Percentiles rank a stretch among this genome's conserved stretches.
These are phyloP conservation scores for Gibbula magus DNA, from an alignment of 2,888 invertebrate species.

Conservation along the genomic window DNA sequence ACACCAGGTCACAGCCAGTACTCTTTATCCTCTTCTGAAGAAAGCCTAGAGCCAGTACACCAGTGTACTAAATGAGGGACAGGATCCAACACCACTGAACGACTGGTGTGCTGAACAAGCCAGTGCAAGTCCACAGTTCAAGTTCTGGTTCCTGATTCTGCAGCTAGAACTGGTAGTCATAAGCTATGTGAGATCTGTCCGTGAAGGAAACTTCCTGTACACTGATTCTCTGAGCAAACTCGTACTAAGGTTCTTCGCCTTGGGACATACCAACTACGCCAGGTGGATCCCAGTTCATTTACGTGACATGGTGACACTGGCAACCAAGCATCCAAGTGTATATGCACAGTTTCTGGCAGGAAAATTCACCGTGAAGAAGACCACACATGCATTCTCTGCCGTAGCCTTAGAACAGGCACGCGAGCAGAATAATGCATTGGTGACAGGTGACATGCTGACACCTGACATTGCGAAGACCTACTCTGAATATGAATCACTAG, in stretches of 20 bases:
- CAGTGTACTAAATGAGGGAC: neutral
- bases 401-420: neutral
- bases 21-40: slow-evolving; percentile 7
- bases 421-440: neutral
- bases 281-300: too few relatives aligned
- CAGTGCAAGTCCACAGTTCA: slow-evolving; percentile 21
- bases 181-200: neutral
- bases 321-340: too few relatives aligned
- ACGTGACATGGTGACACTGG: too few relatives aligned
- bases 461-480: neutral
- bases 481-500: slow-evolving; percentile 1
- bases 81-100: neutral
- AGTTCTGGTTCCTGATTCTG: slow-evolving; percentile 27
- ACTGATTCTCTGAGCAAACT: neutral
- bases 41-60: neutral
- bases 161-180: neutral
- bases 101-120: neutral
- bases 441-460: neutral
- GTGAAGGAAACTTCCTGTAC: slow-evolving; percentile 1
- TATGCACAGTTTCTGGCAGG: neutral
- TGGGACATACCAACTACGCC: slow-evolving; percentile 2
- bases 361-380: neutral
- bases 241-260: neutral
- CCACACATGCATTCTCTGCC: too few relatives aligned
- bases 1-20: slow-evolving; percentile 26